phyloP scores from a whole-genome alignment of 2,797 vertebrate genomes.

The Betta splendens region DNA sequence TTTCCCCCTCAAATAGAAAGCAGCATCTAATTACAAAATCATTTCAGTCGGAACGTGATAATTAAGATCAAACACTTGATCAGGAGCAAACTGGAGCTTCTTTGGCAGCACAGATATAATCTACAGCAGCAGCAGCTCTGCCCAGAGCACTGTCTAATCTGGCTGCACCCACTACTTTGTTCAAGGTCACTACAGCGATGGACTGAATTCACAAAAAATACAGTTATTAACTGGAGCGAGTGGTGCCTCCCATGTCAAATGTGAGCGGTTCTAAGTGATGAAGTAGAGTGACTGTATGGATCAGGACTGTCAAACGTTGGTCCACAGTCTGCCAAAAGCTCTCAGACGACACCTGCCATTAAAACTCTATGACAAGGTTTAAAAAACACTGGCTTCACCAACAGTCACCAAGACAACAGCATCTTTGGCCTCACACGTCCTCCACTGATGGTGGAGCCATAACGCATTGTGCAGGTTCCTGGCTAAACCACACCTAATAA shows the following conservation, averaged over 20 bases:
- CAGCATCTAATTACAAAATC: conserved; percentile 24
- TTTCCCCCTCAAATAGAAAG: conserved; percentile 10
- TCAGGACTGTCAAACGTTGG: background rate
- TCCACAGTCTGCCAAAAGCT: background rate
- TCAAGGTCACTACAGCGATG: conserved; percentile 29
- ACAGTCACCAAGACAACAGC: background rate
- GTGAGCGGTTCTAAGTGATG: conserved; percentile 1
- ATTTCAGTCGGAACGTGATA: conserved; percentile 37
- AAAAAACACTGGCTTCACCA: too few relatives aligned
- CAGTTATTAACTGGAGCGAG: conserved; percentile 2
- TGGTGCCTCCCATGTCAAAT: background rate
- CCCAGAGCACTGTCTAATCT: conserved; percentile 11
- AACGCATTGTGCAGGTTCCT: background rate
- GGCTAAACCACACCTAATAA: conserved; percentile 1
- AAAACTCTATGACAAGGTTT: too few relatives aligned
- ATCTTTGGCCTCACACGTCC: background rate
- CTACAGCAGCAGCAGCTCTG: conserved; percentile 1
- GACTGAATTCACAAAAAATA: background rate
- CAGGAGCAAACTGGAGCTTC: conserved; percentile 33
- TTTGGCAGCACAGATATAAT: conserved; percentile 19
- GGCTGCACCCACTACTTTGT: conserved; percentile 14
- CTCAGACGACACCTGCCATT: conserved; percentile 5
- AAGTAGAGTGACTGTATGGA: background rate
- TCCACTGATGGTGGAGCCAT: background rate
- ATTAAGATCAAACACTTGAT: conserved; percentile 58